These are phyloP conservation scores for Keiferia lycopersicella DNA, from an alignment of 2,888 invertebrate genomes.

Conservation along the genomic window DNA sequence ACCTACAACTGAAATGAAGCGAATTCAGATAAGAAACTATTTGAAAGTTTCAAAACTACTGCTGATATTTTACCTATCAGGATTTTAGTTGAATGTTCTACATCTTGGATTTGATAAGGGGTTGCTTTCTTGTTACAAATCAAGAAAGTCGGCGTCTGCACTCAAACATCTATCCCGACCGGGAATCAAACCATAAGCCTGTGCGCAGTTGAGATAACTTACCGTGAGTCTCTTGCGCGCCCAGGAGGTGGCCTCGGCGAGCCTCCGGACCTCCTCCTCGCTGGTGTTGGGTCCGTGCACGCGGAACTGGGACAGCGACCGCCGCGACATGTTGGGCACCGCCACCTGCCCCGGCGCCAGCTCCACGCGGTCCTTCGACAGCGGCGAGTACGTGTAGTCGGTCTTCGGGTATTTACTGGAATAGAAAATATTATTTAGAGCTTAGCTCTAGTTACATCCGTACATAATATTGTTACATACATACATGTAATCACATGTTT, in stretches of 20 bases:
- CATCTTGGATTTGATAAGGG: too few relatives aligned
- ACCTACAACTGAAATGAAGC: background rate
- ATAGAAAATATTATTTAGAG: slow-evolving; percentile 19
- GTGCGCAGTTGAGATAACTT: slow-evolving; percentile 34
- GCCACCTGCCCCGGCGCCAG: slow-evolving; percentile 89
- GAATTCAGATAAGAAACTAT: too few relatives aligned
- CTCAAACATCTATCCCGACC: too few relatives aligned
- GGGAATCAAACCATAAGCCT: too few relatives aligned
- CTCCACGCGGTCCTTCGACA: slow-evolving; percentile 91
- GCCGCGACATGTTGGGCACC: slow-evolving; percentile 95
- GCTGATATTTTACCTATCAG: too few relatives aligned
- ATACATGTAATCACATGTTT: too few relatives aligned
- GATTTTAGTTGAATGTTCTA: too few relatives aligned
- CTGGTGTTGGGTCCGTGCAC: slow-evolving; percentile 70
- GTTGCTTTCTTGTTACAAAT: too few relatives aligned
- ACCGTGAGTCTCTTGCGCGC: slow-evolving; percentile 60
- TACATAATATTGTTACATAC: too few relatives aligned
- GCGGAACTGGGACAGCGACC: slow-evolving; percentile 83
- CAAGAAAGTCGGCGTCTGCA: too few relatives aligned
- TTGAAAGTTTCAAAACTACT: too few relatives aligned
- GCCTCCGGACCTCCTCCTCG: slow-evolving; percentile 60
- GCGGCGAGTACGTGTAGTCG: slow-evolving; percentile 93
- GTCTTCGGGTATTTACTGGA: slow-evolving; percentile 93
- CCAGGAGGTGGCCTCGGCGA: slow-evolving; percentile 52
- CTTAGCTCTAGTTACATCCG: background rate